Base-by-base conservation (phyloP, 2,113 vertebrate genomes). In the Xenus cinereus region DNA sequence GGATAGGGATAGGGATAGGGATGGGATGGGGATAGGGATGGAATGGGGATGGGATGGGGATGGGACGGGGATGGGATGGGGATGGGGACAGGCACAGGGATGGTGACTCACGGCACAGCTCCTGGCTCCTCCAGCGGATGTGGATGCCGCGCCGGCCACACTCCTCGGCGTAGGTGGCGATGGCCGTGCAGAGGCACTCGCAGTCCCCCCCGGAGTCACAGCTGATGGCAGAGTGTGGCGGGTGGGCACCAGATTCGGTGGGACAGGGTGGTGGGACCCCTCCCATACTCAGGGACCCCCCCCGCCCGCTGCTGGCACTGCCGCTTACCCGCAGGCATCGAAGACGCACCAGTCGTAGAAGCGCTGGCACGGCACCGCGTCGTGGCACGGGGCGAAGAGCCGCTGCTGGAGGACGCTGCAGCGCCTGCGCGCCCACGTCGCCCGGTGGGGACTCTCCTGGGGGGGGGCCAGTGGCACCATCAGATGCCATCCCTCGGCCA, bases 281-380 rank as follows among this genome's bases (percentile, higher is more conserved):
- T 32, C 13, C 8, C 30, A 20, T 46, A 22, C 46, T 10, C 1
- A 1, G 24, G 75, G 32, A 10, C 22, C 12, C 11, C 33, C 20
- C 35, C 28, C 3, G 3, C 21, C 33, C 8, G 1, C 19, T 6
- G 22, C 13, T 2, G 12, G n/a, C 37, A 2, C 51, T 9, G 3
- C 33, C 78, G 95, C 99, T 98, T 97, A 99, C 99, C 99, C 98
- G 22, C 99, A 99, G 82, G 99, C 98, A 6, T 99, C 99, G 45
- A 98, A 98, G 97, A 99, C 96, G 96, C 99, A 99, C 99, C 98
- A 99, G 84, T 99, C 98, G 2, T 99, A 99, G 97, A 98, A 98
- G 95, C 97, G 98, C 97, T 99, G 98, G 8, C 98, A 98, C 8
- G 99, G 97, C 39, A 99, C 98, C 62, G 98, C 98, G 0, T 94